Conservation (phyloP, 2,888 invertebrate species). For the Parnassius glacialis region DNA sequence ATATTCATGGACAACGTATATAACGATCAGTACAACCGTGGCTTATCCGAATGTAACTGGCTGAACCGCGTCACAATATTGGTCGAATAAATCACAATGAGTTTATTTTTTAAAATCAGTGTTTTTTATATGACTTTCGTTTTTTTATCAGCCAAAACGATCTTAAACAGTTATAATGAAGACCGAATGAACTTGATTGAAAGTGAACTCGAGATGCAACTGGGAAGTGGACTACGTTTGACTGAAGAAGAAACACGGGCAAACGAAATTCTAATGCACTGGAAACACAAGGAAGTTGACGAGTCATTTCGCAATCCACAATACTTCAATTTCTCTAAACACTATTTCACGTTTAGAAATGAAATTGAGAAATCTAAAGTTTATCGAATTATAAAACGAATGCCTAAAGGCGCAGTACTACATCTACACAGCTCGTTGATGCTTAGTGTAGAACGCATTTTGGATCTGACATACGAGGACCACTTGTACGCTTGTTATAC, state of each 20-base stretch:
- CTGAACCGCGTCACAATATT: slow-evolving; percentile 28
- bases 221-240: slow-evolving; percentile 76
- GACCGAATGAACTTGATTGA: slow-evolving; percentile 47
- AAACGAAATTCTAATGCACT: slow-evolving; percentile 80
- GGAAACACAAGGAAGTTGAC: slow-evolving; percentile 75
- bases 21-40: slow-evolving; percentile 12
- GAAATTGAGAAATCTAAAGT: slow-evolving; percentile 83
- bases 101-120: slow-evolving; percentile 21
- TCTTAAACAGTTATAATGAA: slow-evolving; percentile 41
- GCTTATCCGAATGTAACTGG: slow-evolving; percentile 27
- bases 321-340: slow-evolving; percentile 82
- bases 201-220: slow-evolving; percentile 62
- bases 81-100: slow-evolving; percentile 18
- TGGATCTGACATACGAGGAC: slow-evolving; percentile 83
- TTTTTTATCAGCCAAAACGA: slow-evolving; percentile 33
- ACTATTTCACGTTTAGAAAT: slow-evolving; percentile 82
- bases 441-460: slow-evolving; percentile 80
- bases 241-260: slow-evolving; percentile 68
- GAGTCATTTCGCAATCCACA: slow-evolving; percentile 70
- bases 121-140: slow-evolving; percentile 26
- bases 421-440: slow-evolving; percentile 86
- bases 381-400: slow-evolving; percentile 82
- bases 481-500: slow-evolving; percentile 80
- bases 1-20: slow-evolving; percentile 20
- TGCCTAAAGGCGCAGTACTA: slow-evolving; percentile 89